Evolutionary conservation across 2,888 invertebrate species (phyloP).

Genomic region (Nymphalis urticae): DNA sequence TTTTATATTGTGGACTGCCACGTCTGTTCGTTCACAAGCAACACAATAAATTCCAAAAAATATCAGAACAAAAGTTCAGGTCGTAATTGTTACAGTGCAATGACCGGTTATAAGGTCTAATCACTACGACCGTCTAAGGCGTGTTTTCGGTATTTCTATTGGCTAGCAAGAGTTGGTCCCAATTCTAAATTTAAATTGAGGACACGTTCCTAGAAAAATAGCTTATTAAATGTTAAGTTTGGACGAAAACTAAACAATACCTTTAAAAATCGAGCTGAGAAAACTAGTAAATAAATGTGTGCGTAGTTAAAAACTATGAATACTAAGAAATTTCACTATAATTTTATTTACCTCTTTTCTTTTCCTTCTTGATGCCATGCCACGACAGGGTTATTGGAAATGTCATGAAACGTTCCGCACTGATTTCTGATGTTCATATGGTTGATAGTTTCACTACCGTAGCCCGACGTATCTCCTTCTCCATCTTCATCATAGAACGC

Average conservation of each 20-base stretch:
- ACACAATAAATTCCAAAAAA: conserved; percentile 8
- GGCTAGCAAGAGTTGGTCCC: conserved; percentile 20
- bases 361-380: conserved; percentile 74
- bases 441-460: conserved; percentile 88
- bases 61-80: conserved; percentile 17
- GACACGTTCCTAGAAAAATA: background rate
- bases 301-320: too few species aligned
- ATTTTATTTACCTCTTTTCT: conserved; percentile 57
- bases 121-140: conserved; percentile 20
- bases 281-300: too few species aligned
- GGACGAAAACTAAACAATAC: too few species aligned
- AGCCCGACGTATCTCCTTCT: conserved; percentile 91
- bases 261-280: background rate
- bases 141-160: conserved; percentile 21
- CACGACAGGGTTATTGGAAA: conserved; percentile 55
- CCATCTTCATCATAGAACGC: conserved; percentile 78
- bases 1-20: conserved; percentile 1
- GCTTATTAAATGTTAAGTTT: background rate
- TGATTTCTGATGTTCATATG: conserved; percentile 66
- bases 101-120: conserved; percentile 30
- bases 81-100: conserved; percentile 27
- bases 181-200: conserved; percentile 18
- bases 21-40: background rate
- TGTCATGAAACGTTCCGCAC: conserved; percentile 52
- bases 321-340: background rate